Conservation (phyloP, 2,113 vertebrate species). For the Paracanthobrama guichenoti region DNA sequence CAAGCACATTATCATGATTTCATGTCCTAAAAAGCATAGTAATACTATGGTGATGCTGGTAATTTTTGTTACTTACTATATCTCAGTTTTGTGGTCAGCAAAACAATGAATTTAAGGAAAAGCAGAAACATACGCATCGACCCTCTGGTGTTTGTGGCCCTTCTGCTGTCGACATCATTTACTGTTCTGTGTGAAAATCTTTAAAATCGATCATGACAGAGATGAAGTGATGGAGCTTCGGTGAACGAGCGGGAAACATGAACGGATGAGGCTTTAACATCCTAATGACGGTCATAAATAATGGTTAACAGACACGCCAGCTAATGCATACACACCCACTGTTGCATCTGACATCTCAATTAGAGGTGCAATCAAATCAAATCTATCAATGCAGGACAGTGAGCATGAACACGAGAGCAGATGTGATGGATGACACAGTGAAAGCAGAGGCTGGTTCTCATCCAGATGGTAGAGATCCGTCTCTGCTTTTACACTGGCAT, state of each 20-base stretch:
- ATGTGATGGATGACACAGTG: background rate
- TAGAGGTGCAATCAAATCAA: background rate
- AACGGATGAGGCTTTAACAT: slow-evolving; percentile 41
- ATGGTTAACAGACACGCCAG: slow-evolving; percentile 45
- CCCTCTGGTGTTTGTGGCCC: background rate
- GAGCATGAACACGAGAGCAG: background rate
- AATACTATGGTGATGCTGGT: too few relatives aligned
- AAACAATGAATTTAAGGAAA: background rate
- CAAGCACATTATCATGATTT: background rate
- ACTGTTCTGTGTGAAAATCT: background rate
- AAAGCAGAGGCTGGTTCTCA: too few relatives aligned
- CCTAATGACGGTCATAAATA: slow-evolving; percentile 54
- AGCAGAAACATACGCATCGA: background rate
- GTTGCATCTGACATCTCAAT: slow-evolving; percentile 4
- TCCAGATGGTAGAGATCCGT: too few relatives aligned
- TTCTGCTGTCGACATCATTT: background rate
- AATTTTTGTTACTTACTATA: background rate
- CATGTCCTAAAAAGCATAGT: background rate
- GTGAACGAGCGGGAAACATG: slow-evolving; percentile 41
- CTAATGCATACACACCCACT: slow-evolving; percentile 33
- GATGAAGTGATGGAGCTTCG: background rate
- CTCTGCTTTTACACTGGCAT: too few relatives aligned
- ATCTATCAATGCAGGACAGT: background rate
- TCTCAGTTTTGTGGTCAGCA: background rate
- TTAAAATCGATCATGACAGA: slow-evolving; percentile 2